phyloP scores from a whole-genome alignment of 2,113 vertebrate genomes.

The Taxidea taxus region DNA sequence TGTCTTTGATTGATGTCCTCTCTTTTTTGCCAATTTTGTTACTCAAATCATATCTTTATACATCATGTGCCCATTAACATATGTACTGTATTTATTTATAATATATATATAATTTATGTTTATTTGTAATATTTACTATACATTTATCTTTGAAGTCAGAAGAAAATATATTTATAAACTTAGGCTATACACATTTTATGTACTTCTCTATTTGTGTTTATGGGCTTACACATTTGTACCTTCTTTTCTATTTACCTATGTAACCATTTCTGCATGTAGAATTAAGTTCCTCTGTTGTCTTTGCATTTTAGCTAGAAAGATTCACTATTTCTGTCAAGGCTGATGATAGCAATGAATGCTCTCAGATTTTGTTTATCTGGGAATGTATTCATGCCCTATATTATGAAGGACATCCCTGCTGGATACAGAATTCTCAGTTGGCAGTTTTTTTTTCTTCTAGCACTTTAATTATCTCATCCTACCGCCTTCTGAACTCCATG shows the following conservation, averaged over 20 bases:
- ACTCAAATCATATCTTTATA: not conserved
- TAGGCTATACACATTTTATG: too few species aligned
- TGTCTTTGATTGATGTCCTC: too few species aligned
- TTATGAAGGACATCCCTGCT: not conserved
- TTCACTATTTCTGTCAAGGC: not conserved
- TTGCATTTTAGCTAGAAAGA: not conserved
- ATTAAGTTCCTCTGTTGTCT: not conserved
- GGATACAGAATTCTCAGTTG: not conserved
- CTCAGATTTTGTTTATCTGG: not conserved
- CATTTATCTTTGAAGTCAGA: not conserved
- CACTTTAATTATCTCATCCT: not conserved
- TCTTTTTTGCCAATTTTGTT: too few species aligned
- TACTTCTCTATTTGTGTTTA: not conserved
- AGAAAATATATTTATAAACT: too few species aligned
- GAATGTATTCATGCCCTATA: not conserved
- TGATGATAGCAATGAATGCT: not conserved
- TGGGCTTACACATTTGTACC: not conserved
- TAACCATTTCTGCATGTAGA: not conserved
- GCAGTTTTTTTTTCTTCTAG: not conserved
- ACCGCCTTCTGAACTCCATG: not conserved
- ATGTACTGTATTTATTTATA: not conserved
- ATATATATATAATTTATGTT: not conserved
- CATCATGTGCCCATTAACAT: not conserved
- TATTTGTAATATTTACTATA: not conserved
- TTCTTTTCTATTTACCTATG: not conserved